These are phyloP conservation scores for Drosophila lacertosa DNA, from an alignment of 1,140 invertebrate species.

Conservation along the genomic window DNA sequence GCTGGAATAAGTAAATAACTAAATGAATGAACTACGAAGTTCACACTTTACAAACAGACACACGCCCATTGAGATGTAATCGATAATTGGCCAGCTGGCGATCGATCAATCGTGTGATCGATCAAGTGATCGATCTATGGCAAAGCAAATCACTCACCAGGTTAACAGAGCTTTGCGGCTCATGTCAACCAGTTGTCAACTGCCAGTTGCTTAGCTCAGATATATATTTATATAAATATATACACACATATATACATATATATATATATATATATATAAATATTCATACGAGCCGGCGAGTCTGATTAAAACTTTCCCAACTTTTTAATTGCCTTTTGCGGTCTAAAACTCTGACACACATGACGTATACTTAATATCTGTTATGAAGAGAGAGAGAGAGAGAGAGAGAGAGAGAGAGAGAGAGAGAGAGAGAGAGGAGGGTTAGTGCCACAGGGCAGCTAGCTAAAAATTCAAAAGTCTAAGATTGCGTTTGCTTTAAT, in stretches of 20 bases:
- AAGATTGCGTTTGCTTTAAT: slow-evolving; percentile 1
- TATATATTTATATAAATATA: no score
- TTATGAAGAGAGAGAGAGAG: neutral
- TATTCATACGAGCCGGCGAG: slow-evolving; percentile 43
- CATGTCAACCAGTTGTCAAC: slow-evolving; percentile 46
- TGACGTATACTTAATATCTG: slow-evolving; percentile 41
- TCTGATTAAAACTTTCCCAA: slow-evolving; percentile 23
- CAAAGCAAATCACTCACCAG: slow-evolving; percentile 24
- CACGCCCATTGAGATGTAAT: neutral
- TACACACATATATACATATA: no score
- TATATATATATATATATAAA: slow-evolving; percentile 32
- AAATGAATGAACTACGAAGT: neutral
- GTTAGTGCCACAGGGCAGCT: slow-evolving; percentile 17
- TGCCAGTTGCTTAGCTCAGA: slow-evolving; percentile 28
- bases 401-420: neutral
- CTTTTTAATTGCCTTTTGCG: slow-evolving; percentile 11
- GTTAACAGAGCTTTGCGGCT: slow-evolving; percentile 19
- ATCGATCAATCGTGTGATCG: slow-evolving; percentile 30
- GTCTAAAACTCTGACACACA: slow-evolving; percentile 15
- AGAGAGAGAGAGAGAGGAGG: neutral
- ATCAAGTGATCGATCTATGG: slow-evolving; percentile 27
- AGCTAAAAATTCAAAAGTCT: slow-evolving; percentile 10
- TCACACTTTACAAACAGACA: neutral
- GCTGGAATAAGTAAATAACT: no score
- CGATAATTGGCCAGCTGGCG: slow-evolving; percentile 31